Conservation (phyloP, 2,888 invertebrate species). For the Lasius platythorax region DNA sequence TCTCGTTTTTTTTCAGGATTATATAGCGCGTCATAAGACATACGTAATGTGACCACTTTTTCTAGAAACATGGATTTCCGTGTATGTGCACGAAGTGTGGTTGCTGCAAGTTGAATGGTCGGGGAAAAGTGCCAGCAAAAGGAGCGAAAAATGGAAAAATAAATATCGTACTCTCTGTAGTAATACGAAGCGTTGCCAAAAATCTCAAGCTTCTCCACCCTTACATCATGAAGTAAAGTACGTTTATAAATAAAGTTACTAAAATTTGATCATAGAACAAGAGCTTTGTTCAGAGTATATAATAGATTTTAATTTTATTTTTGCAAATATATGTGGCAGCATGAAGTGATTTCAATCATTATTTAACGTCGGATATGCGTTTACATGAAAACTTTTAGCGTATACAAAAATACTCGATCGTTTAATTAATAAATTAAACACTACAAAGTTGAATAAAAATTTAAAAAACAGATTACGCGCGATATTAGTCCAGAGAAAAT, state of each 20-base stretch:
- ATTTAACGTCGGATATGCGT: neutral
- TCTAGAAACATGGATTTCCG: slow-evolving; percentile 55
- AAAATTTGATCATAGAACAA: slow-evolving; percentile 29
- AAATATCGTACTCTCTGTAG: slow-evolving; percentile 58
- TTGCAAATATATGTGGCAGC: neutral
- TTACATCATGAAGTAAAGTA: slow-evolving; percentile 12
- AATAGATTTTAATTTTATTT: neutral
- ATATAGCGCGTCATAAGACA: slow-evolving; percentile 59
- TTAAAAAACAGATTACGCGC: slow-evolving; percentile 37
- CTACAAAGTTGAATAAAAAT: slow-evolving; percentile 28
- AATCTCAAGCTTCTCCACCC: slow-evolving; percentile 67
- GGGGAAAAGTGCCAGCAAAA: slow-evolving; percentile 71
- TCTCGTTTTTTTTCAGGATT: neutral
- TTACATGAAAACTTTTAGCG: neutral
- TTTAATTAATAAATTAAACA: slow-evolving; percentile 41
- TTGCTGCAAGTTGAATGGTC: slow-evolving; percentile 67
- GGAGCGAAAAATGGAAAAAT: slow-evolving; percentile 68
- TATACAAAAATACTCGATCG: neutral
- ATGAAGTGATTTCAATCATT: neutral
- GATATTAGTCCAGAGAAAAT: slow-evolving; percentile 28
- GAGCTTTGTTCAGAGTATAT: neutral
- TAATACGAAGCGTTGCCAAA: slow-evolving; percentile 65
- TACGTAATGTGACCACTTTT: slow-evolving; percentile 63
- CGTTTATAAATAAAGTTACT: slow-evolving; percentile 42
- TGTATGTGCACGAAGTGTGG: slow-evolving; percentile 53